Percentiles rank a stretch among this genome's conserved stretches.
phyloP scores from a whole-genome alignment of 1,140 invertebrate species.

The Lasaia peninsularis region DNA sequence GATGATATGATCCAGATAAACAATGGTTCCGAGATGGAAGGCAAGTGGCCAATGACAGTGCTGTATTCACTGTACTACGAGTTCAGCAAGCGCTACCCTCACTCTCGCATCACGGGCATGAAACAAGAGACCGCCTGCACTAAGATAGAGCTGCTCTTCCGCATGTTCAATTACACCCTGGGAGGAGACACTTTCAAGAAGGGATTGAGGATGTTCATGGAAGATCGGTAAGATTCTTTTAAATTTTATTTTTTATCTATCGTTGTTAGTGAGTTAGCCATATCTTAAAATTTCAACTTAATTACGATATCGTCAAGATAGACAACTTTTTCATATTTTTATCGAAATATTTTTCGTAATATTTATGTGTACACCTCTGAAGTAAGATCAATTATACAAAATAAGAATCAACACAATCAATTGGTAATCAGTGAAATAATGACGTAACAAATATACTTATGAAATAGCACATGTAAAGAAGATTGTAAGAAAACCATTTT shows the following conservation, averaged over 20 bases:
- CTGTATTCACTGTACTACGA: slow-evolving; percentile 87
- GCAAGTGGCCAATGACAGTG: slow-evolving; percentile 86
- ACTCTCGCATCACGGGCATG: slow-evolving; percentile 84
- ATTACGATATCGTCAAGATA: no score
- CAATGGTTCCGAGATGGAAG: slow-evolving; percentile 82
- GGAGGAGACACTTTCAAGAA: slow-evolving; percentile 87
- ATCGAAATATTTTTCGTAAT: no score
- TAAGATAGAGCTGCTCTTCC: slow-evolving; percentile 91
- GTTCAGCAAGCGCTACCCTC: slow-evolving; percentile 84
- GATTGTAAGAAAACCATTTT: no score
- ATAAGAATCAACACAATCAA: no score
- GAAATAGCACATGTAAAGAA: no score
- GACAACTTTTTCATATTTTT: no score
- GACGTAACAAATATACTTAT: no score
- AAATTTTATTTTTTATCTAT: background rate
- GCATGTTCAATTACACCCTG: slow-evolving; percentile 94
- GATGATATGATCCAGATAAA: slow-evolving; percentile 76
- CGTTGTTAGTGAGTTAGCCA: no score
- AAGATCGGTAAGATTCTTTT: slow-evolving; percentile 71
- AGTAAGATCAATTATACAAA: no score
- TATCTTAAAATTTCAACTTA: no score
- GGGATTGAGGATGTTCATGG: slow-evolving; percentile 85
- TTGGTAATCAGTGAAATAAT: no score
- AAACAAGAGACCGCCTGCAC: slow-evolving; percentile 83
- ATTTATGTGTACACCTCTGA: no score